Percentiles rank a stretch among this genome's conserved stretches.
Evolutionary conservation across 1,140 invertebrate genomes (phyloP).

Genomic region (Zelostemma sp.): DNA sequence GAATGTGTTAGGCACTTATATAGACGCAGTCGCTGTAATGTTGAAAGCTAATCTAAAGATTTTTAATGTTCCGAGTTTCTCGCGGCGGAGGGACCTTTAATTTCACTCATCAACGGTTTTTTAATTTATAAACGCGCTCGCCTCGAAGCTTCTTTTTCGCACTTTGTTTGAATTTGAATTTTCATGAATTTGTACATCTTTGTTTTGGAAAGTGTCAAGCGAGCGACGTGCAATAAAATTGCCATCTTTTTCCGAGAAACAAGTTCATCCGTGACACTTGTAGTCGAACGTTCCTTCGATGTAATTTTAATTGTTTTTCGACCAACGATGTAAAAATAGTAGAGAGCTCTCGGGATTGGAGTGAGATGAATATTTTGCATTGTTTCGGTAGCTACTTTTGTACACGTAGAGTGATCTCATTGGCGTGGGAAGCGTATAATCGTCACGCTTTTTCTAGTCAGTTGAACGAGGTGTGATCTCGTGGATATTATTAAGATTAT

Average conservation of each 20-base stretch:
- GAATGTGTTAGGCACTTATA: constrained; percentile 43
- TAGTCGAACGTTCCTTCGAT: no score
- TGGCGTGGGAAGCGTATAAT: background rate
- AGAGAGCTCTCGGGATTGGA: background rate
- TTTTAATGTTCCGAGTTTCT: constrained; percentile 42
- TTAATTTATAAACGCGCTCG: no score
- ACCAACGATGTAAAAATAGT: background rate
- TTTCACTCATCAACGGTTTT: no score
- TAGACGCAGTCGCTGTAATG: constrained; percentile 45
- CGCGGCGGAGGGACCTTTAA: background rate
- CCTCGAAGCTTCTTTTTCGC: no score
- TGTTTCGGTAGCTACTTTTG: background rate
- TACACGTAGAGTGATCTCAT: constrained; percentile 2
- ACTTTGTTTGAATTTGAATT: no score
- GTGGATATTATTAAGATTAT: constrained; percentile 18
- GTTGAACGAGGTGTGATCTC: background rate
- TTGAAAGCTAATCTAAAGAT: constrained; percentile 43
- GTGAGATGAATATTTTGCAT: background rate
- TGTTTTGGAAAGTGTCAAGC: no score
- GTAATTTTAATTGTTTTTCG: background rate
- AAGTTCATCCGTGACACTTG: no score
- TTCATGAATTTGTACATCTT: no score
- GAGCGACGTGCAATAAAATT: no score
- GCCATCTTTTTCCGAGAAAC: no score
- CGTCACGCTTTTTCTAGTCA: constrained; percentile 25